Evolutionary conservation across 2,888 invertebrate genomes (phyloP).

Genomic region (Callyntrura guangdongensis): DNA sequence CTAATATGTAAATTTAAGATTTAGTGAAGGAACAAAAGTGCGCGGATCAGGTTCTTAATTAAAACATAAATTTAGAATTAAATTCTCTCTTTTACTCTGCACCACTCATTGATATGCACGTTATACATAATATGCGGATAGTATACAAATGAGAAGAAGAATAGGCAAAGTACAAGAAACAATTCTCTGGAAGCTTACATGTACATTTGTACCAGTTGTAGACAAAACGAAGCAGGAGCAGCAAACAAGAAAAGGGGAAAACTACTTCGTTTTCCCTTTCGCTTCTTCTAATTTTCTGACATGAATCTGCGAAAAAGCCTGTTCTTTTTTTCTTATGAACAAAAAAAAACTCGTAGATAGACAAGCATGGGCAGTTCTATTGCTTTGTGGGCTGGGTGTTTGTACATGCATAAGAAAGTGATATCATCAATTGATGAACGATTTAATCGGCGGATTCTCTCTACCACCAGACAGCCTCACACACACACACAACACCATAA

Average conservation of each 20-base stretch:
- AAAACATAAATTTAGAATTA: conserved; percentile 77
- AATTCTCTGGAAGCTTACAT: neutral
- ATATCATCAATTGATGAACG: conserved; percentile 78
- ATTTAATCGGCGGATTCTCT: conserved; percentile 70
- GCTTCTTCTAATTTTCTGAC: conserved; percentile 34
- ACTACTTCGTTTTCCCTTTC: conserved; percentile 41
- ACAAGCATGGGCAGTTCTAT: conserved; percentile 63
- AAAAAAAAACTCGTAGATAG: no score
- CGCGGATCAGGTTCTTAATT: conserved; percentile 78
- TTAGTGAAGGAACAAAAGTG: conserved; percentile 66
- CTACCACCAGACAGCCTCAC: neutral
- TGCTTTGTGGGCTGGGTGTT: conserved; percentile 71
- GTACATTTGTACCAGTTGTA: no score
- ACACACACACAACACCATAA: conserved; percentile 23
- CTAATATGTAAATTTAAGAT: conserved; percentile 61
- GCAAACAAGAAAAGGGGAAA: conserved; percentile 32
- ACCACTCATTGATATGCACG: conserved; percentile 39
- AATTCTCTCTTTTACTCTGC: conserved; percentile 53
- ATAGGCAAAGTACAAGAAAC: neutral
- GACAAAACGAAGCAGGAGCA: neutral
- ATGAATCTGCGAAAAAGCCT: conserved; percentile 53
- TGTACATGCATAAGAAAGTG: conserved; percentile 71
- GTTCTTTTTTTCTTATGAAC: neutral
- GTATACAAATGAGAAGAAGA: conserved; percentile 28
- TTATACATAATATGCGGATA: conserved; percentile 23